These are phyloP conservation scores for Lepus townsendii DNA, from an alignment of 2,797 vertebrate genomes.

Conservation along the genomic window DNA sequence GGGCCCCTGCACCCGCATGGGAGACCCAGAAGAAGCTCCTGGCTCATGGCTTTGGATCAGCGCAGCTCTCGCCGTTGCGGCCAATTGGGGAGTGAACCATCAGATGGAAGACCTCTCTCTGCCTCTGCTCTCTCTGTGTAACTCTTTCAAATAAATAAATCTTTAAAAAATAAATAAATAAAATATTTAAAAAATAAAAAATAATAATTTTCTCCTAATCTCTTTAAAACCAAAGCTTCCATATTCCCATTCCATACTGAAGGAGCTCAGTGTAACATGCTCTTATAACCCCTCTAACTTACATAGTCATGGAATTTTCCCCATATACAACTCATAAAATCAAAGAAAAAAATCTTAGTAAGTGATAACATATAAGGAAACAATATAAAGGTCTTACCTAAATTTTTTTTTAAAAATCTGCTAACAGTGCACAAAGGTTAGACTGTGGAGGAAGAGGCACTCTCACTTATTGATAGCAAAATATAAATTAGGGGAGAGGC, in stretches of 20 bases:
- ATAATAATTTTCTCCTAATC: slow-evolving; percentile 13
- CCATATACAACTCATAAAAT: not conserved
- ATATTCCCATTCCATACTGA: not conserved
- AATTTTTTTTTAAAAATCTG: not conserved
- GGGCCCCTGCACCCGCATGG: too few species aligned
- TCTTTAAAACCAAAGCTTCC: not conserved
- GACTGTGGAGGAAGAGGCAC: not conserved
- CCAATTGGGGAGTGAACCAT: too few species aligned
- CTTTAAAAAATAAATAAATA: too few species aligned
- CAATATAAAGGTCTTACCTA: not conserved
- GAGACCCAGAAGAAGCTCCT: too few species aligned
- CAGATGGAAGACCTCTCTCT: too few species aligned
- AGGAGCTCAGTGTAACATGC: not conserved
- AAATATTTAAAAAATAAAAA: not conserved
- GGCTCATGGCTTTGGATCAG: too few species aligned
- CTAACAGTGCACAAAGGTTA: not conserved
- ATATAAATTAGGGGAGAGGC: too few species aligned
- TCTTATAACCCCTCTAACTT: not conserved
- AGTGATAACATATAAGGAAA: slow-evolving; percentile 26
- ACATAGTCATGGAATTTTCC: not conserved
- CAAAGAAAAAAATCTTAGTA: slow-evolving; percentile 18
- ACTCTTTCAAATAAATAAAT: too few species aligned
- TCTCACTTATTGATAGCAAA: not conserved
- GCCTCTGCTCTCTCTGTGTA: too few species aligned
- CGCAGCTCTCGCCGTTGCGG: too few species aligned